phyloP scores from a whole-genome alignment of 2,113 vertebrate genomes.

The Cynoglossus semilaevis region DNA sequence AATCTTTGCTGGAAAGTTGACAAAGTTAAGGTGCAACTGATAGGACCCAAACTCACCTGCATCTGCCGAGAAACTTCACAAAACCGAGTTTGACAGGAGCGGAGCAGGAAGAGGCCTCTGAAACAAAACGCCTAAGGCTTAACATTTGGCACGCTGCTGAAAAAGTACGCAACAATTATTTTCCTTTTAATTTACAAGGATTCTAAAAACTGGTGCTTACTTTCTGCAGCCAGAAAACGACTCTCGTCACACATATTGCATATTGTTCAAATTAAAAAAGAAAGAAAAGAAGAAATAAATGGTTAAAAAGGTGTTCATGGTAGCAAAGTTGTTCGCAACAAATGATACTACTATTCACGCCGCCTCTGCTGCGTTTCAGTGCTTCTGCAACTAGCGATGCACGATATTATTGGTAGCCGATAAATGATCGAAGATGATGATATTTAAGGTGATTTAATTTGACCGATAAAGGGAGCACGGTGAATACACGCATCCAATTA shows the following conservation, averaged over 20 bases:
- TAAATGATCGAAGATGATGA: no score
- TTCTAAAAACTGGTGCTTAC: slow-evolving; percentile 41
- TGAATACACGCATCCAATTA: no score
- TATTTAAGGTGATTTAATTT: no score
- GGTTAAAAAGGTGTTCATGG: no score
- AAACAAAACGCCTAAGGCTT: slow-evolving; percentile 69
- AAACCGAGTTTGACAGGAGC: slow-evolving; percentile 32
- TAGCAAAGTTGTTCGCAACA: no score
- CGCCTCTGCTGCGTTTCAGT: no score
- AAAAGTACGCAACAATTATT: slow-evolving; percentile 20
- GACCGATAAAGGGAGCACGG: no score
- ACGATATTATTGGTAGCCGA: no score
- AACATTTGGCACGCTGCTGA: slow-evolving; percentile 47
- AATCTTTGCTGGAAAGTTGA: slow-evolving; percentile 39
- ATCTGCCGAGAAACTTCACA: slow-evolving; percentile 31
- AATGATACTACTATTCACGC: no score
- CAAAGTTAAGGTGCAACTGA: slow-evolving; percentile 35
- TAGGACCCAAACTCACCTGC: slow-evolving; percentile 9
- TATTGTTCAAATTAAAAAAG: slow-evolving; percentile 54
- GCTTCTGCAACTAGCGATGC: no score
- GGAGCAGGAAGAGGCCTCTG: slow-evolving; percentile 39
- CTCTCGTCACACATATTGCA: slow-evolving; percentile 51
- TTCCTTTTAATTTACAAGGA: slow-evolving; percentile 18
- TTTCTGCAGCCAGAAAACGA: slow-evolving; percentile 33
- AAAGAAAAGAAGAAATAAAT: background rate